These are phyloP conservation scores for Globia sparganii DNA, from an alignment of 2,888 invertebrate species.

Conservation along the genomic window DNA sequence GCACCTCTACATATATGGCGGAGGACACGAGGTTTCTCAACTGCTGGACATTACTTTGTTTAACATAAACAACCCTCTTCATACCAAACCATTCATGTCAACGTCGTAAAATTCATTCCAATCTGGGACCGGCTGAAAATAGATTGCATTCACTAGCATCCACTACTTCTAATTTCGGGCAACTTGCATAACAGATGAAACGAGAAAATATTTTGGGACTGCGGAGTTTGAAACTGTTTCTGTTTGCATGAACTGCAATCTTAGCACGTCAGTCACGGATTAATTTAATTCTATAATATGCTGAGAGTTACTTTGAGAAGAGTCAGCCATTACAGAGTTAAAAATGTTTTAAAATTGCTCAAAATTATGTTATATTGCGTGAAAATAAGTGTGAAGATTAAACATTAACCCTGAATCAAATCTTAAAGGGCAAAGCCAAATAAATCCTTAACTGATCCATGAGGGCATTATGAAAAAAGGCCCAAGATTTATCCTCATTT, in stretches of 20 bases:
- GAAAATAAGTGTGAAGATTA: constrained; percentile 18
- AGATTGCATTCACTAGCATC: constrained; percentile 14
- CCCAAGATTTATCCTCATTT: constrained; percentile 56
- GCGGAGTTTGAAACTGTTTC: neutral
- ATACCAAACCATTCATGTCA: neutral
- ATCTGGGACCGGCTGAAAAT: constrained; percentile 17
- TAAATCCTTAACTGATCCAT: constrained; percentile 31
- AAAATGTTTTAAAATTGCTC: neutral
- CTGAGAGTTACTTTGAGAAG: neutral
- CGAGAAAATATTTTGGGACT: constrained; percentile 38
- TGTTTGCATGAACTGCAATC: neutral
- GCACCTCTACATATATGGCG: neutral
- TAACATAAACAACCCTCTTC: neutral
- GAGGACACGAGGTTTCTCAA: neutral
- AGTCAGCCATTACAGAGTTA: neutral
- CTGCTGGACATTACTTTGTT: neutral
- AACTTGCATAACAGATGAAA: constrained; percentile 24
- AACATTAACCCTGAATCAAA: constrained; percentile 21
- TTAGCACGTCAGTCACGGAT: neutral
- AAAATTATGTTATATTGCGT: neutral
- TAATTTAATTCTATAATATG: constrained; percentile 1
- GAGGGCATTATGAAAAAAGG: constrained; percentile 45
- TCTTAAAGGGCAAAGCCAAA: constrained; percentile 7
- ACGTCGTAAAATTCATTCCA: constrained; percentile 7
- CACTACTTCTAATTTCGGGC: constrained; percentile 19